Base-by-base conservation (phyloP, 2,888 invertebrate species). In the Leptinotarsa haldemani region DNA sequence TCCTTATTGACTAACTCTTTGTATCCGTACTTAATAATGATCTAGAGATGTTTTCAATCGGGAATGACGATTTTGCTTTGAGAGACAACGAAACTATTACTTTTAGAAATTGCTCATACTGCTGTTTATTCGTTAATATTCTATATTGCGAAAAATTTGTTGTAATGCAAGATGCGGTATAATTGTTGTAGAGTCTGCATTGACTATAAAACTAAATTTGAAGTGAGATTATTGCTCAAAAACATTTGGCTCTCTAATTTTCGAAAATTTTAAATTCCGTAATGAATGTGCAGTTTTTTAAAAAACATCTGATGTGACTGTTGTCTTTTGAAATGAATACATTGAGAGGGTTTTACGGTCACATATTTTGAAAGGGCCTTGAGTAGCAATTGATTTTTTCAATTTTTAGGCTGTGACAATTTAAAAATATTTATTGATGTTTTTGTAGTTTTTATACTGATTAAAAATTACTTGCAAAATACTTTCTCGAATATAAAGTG, bases 331-430 rank as follows among this genome's bases (percentile, higher is more conserved):
- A 65, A 65, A 48, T 56, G 30, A 52, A 4, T 52, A 52, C 52
- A 15, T 16, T 30, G 40, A 30, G 1, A 25, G 30, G 61, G 56
- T 50, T 63, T 65, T 52, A 70, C 67, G n/a, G 58, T 61, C 50
- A 67, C 50, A 64, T 30, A 63, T 40, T 61, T 47, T 63, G 70
- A 63, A 66, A 56, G 67, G 66, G 71, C 74, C 70, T 69, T 71
- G 69, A 65, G 69, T 71, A 71, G 74, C 72, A 74, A 65, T 74
- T 71, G 76, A 74, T 82, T 77, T 81, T 82, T 83, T 81, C 79
- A 81, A 82, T 77, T 82, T 84, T 84, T 84, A 83, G 84, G 84
- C 84, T 84, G 84, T 84, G 84, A 84, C 83, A 77, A 76, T 71
- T 75, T 79, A 71, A 77, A 75, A 77, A 81, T 78, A 80, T 79